phyloP scores from a whole-genome alignment of 2,888 invertebrate species.

The Parasteatoda lunata region DNA sequence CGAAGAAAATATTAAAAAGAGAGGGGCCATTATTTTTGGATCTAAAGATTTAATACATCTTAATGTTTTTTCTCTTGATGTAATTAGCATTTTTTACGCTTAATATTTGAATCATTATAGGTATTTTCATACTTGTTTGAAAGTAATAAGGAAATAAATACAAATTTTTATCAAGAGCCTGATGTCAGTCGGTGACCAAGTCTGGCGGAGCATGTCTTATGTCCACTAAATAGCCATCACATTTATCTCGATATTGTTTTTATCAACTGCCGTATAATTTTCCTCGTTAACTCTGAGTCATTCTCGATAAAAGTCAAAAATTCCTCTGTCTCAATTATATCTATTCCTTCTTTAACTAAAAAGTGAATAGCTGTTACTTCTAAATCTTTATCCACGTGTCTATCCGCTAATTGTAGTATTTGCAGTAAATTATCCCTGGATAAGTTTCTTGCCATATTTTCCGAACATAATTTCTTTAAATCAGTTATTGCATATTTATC shows the following conservation, averaged over 20 bases:
- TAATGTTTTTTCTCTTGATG: too few relatives aligned
- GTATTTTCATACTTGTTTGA: too few relatives aligned
- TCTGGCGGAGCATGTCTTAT: too few relatives aligned
- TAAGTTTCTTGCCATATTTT: conserved; percentile 18
- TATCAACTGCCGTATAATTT: conserved; percentile 13
- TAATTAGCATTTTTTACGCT: too few relatives aligned
- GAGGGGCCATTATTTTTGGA: too few relatives aligned
- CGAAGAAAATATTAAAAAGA: too few relatives aligned
- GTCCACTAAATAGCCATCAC: too few relatives aligned
- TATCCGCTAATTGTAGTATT: conserved; percentile 17
- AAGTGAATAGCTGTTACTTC: conserved; percentile 13
- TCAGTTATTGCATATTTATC: conserved; percentile 42
- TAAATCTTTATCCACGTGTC: conserved; percentile 27
- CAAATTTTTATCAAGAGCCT: too few relatives aligned
- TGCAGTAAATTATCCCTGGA: conserved; percentile 11
- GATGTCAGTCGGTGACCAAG: too few relatives aligned
- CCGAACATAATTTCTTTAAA: conserved; percentile 23
- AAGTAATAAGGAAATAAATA: too few relatives aligned
- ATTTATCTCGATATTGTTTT: not conserved
- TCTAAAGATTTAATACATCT: too few relatives aligned
- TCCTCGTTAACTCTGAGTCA: conserved; percentile 22
- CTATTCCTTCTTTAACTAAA: conserved; percentile 12
- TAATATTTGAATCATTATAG: too few relatives aligned
- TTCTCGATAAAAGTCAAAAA: conserved; percentile 26
- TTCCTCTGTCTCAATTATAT: conserved; percentile 20